These are phyloP conservation scores for Erannis defoliaria DNA, from an alignment of 2,888 invertebrate genomes.

Conservation along the genomic window DNA sequence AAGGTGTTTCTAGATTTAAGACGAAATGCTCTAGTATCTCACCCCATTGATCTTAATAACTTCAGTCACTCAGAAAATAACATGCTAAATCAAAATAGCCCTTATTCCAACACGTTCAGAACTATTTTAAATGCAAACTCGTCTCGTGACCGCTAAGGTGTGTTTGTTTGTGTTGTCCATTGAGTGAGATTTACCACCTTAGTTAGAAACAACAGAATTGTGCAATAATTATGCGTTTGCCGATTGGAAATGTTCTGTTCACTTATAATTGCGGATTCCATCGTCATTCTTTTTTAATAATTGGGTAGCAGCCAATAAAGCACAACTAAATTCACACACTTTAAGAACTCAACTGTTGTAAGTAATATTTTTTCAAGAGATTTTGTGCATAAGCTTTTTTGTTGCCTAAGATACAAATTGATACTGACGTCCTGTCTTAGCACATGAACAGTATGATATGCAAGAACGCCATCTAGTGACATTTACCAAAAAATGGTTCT, in stretches of 20 bases:
- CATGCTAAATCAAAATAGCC: constrained; percentile 17
- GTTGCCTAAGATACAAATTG: too few relatives aligned
- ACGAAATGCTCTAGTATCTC: constrained; percentile 54
- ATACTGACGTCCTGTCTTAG: too few relatives aligned
- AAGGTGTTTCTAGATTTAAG: constrained; percentile 59
- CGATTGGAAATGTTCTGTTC: constrained; percentile 2
- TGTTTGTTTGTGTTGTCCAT: constrained; percentile 11
- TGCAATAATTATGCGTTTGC: constrained; percentile 19
- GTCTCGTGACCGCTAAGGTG: constrained; percentile 2
- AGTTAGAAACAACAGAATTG: constrained; percentile 34
- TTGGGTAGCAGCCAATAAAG: too few relatives aligned
- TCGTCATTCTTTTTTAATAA: too few relatives aligned
- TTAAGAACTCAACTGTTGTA: too few relatives aligned
- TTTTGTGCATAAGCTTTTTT: too few relatives aligned
- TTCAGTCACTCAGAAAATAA: constrained; percentile 12
- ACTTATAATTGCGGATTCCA: constrained; percentile 9
- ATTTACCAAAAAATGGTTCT: too few relatives aligned
- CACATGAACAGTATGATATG: too few relatives aligned
- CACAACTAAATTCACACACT: too few relatives aligned
- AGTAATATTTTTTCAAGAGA: too few relatives aligned
- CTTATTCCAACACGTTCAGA: constrained; percentile 13
- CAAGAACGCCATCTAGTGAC: too few relatives aligned
- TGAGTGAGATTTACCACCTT: constrained; percentile 35
- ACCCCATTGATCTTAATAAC: constrained; percentile 50
- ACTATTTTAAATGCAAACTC: constrained; percentile 14